A percentile compares a stretch with the other conserved stretches of the same genome.
These are phyloP conservation scores for Olivierus martensii DNA, from an alignment of 1,140 invertebrate genomes.

Conservation along the genomic window DNA sequence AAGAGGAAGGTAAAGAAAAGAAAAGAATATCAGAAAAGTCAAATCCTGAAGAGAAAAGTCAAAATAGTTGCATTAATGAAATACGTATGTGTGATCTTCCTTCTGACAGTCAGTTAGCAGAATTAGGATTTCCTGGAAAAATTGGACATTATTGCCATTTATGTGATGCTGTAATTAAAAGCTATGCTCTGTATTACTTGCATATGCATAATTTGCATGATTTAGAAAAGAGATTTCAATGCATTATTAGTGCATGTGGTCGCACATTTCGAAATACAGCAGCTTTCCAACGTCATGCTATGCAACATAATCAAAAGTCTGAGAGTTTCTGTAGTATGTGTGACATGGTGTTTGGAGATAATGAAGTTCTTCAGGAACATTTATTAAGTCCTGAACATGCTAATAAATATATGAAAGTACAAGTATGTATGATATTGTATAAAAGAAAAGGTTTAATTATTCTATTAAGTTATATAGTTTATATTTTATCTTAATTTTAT, in stretches of 20 bases:
- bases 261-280: slow-evolving; percentile 17
- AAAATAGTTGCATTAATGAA: no score
- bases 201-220: slow-evolving; percentile 25
- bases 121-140: slow-evolving; percentile 21
- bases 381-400: slow-evolving; percentile 21
- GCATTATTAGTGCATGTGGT: slow-evolving; percentile 20
- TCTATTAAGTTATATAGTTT: no score
- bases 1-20: no score
- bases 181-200: slow-evolving; percentile 23
- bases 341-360: slow-evolving; percentile 21
- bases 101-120: slow-evolving; percentile 16
- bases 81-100: slow-evolving; percentile 7
- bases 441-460: no score
- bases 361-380: slow-evolving; percentile 22
- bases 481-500: neutral
- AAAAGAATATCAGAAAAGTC: no score
- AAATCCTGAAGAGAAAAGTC: no score
- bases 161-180: slow-evolving; percentile 24
- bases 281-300: slow-evolving; percentile 18
- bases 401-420: slow-evolving; percentile 22
- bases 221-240: slow-evolving; percentile 22
- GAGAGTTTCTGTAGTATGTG: slow-evolving; percentile 20
- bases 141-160: slow-evolving; percentile 24
- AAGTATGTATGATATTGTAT: slow-evolving; percentile 6
- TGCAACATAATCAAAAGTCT: slow-evolving; percentile 17